Evolutionary conservation across 2,888 invertebrate species (phyloP), one percentile per base, ranked within the genome.

Genomic region (Amiota minor): DNA sequence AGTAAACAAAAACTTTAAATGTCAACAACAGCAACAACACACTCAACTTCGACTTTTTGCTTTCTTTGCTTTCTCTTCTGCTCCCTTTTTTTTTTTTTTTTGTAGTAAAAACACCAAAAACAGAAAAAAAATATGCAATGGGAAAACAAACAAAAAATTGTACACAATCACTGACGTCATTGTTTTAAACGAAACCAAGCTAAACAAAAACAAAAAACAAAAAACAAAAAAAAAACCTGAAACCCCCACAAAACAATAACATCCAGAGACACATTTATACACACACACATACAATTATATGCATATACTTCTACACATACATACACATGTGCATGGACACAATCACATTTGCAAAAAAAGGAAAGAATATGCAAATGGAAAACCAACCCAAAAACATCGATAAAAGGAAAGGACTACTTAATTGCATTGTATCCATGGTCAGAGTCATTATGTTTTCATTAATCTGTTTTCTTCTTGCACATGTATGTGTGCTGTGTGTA

Each of bases 401-500:
- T 35, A 35, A 35, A 35, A 35, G 35, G 35, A 35, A 35, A 8
- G 23, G 35, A 35, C 35, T 35, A 62, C 62, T 62, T 62, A 62
- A 62, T 62, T 62, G 62, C 62, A 62, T 62, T 62, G 62, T 62
- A 62, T 62, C 62, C 62, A 62, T 62, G 62, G n/a, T 45, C 35
- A 35, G 35, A 35, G 35, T 62, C 62, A 62, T 62, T 62, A 62
- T 62, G 62, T 35, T 23, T 35, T 62, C 23, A 62, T 62, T 62
- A 62, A 62, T 62, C 62, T 62, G 45, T 35, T 62, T 23, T 62
- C 35, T 23, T 18, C n/a, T n/a, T 10, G 14, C 16, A 12, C 18
- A 18, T 16, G 53, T 73, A 49, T 55, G 49, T 55, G n/a, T 65
- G 50, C n/a, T 69, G 10, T 70, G 70, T 74, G 56, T 69, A 14